Evolutionary conservation across 1,140 invertebrate genomes (phyloP), one percentile per base, ranked within the genome.

Genomic region (Helicoverpa armigera): DNA sequence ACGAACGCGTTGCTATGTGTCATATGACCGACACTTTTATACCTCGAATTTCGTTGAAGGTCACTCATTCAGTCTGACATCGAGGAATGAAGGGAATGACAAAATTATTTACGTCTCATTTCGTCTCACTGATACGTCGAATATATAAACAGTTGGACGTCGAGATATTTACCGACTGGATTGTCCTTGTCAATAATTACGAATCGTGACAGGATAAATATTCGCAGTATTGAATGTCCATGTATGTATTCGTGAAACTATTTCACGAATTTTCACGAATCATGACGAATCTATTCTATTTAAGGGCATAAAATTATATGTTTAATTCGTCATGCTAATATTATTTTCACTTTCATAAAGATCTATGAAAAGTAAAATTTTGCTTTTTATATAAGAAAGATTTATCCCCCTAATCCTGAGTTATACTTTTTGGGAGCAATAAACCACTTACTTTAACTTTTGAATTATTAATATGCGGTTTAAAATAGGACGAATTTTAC

Each of bases 61-160:
- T 29, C 48, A 35, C 31, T 65, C 5, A 43, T 53, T 29, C 50
- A 31, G 50, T 16, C 48, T 70, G 67, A 29, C 50, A 63, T 63
- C 16, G 16, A 14, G 11, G 11, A 12, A n/a, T 53, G 50, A 50
- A 70, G 12, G 10, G 14, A 53, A 70, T 54, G 29, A 53, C 67
- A 31, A 53, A 53, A 70, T 70, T 70, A 54, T 70, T 70, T 10
- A 53, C 67, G 67, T 53, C 50, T 29, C 67, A 53, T 70, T 70
- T 70, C 23, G 67, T 48, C 16, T 48, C 3, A 51, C 48, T 9
- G 50, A 54, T 14, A 54, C 23, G 12, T 31, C 50, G 23, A 70
- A 51, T 53, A 14, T 51, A 51, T 16, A 70, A 51, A 67, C 43
- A 2, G 43, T 11, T n/a, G 1, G 35, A 65, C 35, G 31, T 43